Percentiles rank a stretch among this genome's conserved stretches.
phyloP scores from a whole-genome alignment of 64 coral and sea anemone species.

The Orbicella faveolata region DNA sequence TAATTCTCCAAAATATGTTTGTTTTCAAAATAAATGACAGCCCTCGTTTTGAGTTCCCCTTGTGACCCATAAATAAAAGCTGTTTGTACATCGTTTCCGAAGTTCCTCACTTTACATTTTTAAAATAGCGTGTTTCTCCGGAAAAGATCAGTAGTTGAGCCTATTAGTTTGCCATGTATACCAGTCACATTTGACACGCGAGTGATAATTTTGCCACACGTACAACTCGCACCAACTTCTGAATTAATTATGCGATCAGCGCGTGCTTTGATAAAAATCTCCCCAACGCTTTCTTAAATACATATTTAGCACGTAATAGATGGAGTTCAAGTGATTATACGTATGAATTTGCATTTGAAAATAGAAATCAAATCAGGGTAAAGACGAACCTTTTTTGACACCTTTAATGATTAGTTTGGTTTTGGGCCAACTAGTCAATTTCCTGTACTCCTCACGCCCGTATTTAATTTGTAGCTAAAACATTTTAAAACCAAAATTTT shows the following conservation, averaged over 20 bases:
- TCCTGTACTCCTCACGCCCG: too few relatives aligned
- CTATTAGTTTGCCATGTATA: background rate
- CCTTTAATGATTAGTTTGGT: background rate
- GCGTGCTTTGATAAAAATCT: background rate
- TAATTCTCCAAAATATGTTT: background rate
- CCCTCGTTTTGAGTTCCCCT: background rate
- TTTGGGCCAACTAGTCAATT: too few relatives aligned
- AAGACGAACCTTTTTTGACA: background rate
- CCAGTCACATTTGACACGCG: background rate
- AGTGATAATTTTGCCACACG: background rate
- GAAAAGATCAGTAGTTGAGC: background rate
- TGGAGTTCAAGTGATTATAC: background rate
- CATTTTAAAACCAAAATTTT: too few relatives aligned
- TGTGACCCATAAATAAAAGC: background rate
- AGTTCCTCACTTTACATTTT: background rate
- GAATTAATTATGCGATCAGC: background rate
- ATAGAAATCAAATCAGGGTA: background rate
- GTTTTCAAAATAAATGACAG: constrained; percentile 18
- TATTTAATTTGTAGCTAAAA: too few relatives aligned
- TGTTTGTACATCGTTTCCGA: background rate
- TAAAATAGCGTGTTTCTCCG: background rate
- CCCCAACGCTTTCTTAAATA: background rate
- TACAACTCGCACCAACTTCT: background rate
- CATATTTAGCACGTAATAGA: background rate
- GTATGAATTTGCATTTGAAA: background rate